Base-by-base conservation (phyloP, 2,113 vertebrate genomes). In the Sclerurus mexicanus region DNA sequence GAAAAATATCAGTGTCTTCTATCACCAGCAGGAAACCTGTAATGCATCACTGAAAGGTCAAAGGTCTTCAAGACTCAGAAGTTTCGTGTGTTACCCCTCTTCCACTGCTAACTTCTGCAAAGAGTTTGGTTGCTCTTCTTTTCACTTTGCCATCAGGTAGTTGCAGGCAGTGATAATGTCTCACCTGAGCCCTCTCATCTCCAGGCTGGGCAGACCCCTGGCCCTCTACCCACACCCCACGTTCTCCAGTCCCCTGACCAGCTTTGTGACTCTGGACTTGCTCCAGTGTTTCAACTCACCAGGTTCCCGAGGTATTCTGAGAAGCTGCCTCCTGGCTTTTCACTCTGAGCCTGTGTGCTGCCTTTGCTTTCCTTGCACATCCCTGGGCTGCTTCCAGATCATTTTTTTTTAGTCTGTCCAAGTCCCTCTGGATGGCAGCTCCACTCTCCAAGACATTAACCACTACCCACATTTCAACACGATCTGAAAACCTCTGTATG, bases 231-330 rank as follows among this genome's bases (percentile, higher is more conserved):
- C 5, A 3, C n/a, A 12, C 2, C 1, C 25, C 5, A 8, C 10
- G 9, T 35, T n/a, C 1, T 0, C 49, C 35, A 72, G 12, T 16
- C 6, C 31, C 30, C 28, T 6, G 9, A 22, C n/a, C 75, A 46
- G 12, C 23, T 20, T 52, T 30, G 33, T 21, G 35, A 66, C 37
- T 5, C 44, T 69, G 68, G n/a, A 11, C 58, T 80, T 76, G 15
- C 27, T 62, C 44, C 47, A 25, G 9, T 11, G 28, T n/a, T 27
- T 42, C 64, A 74, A 20, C 15, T 6, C 78, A 19, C 11, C 27
- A n/a, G 9, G 9, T 33, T 83, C 10, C 12, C 21, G 42, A 49
- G 21, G 6, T 25, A 39, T 53, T 15, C 52, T 37, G 37, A 33
- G 47, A 66, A 74, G 47, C 35, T 78, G 50, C 19, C 12, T 82